Conservation (phyloP, 1,140 invertebrate genomes). For the Scaptodrosophila lebanonensis region DNA sequence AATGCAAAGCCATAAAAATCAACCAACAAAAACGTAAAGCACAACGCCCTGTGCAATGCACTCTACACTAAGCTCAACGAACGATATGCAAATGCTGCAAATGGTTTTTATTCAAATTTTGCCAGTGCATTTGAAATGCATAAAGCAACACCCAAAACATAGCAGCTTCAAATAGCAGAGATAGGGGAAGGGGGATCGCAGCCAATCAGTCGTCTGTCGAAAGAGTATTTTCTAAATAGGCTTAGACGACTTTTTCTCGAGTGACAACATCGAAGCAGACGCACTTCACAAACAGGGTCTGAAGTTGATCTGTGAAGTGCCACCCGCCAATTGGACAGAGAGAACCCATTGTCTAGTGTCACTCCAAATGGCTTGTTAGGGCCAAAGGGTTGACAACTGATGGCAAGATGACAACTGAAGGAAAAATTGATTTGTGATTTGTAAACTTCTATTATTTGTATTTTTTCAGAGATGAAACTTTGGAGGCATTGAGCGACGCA, state of each 20-base stretch:
- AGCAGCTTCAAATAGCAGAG: conserved; percentile 1
- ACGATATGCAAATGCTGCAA: conserved; percentile 60
- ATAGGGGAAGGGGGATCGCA: conserved; percentile 10
- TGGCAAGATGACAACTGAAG: conserved; percentile 43
- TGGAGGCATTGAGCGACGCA: conserved; percentile 95
- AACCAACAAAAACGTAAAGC: no score
- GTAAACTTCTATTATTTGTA: conserved; percentile 10
- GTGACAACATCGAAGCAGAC: conserved; percentile 25
- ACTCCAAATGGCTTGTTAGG: conserved; percentile 55
- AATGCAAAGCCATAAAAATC: conserved; percentile 1
- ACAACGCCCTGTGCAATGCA: no score
- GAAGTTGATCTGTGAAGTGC: no score
- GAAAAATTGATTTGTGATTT: conserved; percentile 54
- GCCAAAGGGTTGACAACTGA: conserved; percentile 46
- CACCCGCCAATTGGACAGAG: no score
- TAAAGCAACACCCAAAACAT: conserved; percentile 26
- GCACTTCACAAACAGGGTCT: no score
- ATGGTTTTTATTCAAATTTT: conserved; percentile 72
- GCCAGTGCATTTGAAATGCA: conserved; percentile 55
- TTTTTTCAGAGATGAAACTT: conserved; percentile 89
- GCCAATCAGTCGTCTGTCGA: conserved; percentile 22
- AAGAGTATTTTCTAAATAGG: conserved; percentile 42
- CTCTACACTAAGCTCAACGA: no score
- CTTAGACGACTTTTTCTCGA: conserved; percentile 32
- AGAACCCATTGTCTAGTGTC: no score